Evolutionary conservation across 2,797 vertebrate species (phyloP), one percentile per base, ranked within the genome.

Genomic region (Echiichthys vipera): DNA sequence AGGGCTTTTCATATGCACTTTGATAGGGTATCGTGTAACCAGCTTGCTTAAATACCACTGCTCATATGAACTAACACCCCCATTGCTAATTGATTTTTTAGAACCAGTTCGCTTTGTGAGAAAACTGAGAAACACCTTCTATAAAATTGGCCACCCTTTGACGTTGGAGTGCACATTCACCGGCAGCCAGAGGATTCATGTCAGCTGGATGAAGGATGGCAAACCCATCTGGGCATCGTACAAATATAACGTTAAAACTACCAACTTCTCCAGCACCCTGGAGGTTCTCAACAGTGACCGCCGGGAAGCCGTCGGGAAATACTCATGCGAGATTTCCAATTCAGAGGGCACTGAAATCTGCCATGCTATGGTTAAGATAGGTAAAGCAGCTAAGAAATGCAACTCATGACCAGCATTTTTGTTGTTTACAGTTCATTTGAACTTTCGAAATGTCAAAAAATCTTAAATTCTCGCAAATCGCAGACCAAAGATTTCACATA

Each of bases 151-250:
- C 79, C 92, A 95, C 84, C 94, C 93, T 81, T 90, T 96, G 84
- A 95, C 93, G 49, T 95, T 98, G 91, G 95, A 96, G 76, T 96
- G 95, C 68, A 94, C 93, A 1, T 95, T 96, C 68, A 95, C 90
- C 14, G 96, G 97, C 83, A 89, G 95, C 70, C 95, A 95, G 78
- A 95, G 95, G 73, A 95, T 97, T 75, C 87, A 94, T 39, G 92
- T 96, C 77, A 94, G 90, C 7, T 98, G 97, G 97, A 95, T 94
- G 84, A 97, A 97, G 87, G 95, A 97, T 64, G 95, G 95, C 50
- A 96, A 95, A 67, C 95, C 96, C 66, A 95, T 98, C 65, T 95
- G 95, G 85, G 95, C 96, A 0, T 92, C 88, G 0, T 91, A 92
- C 83, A 84, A 88, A 65, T 91, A 91, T 74, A 91, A 90, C 13